Conservation (phyloP, 2,797 vertebrate genomes). For the Artibeus lituratus region DNA sequence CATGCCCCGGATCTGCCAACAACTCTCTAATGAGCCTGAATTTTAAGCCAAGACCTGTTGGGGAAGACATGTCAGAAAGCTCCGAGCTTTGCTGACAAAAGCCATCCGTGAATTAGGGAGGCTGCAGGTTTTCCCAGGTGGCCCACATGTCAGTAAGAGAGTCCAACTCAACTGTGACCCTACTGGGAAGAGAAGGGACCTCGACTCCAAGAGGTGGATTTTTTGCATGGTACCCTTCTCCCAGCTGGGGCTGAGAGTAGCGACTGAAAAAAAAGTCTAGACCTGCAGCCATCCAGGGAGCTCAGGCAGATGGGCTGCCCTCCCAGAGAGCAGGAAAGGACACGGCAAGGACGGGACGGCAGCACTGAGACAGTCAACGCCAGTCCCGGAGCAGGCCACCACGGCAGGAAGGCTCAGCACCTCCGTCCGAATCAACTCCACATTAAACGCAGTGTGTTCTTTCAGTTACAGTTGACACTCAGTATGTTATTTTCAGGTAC, state of each 20-base stretch:
- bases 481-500: background rate
- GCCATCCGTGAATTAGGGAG: background rate
- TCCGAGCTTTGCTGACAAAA: background rate
- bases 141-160: background rate
- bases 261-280: background rate
- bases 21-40: constrained; percentile 29
- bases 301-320: background rate
- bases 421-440: background rate
- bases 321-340: background rate
- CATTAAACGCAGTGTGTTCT: background rate
- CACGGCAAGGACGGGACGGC: background rate
- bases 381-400: background rate
- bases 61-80: background rate
- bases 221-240: background rate
- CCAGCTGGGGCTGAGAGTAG: background rate
- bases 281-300: background rate
- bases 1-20: background rate
- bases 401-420: background rate
- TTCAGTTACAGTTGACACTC: background rate
- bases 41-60: background rate
- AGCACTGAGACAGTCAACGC: rapidly evolving
- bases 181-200: background rate
- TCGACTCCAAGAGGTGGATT: background rate
- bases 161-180: background rate
- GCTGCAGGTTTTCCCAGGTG: background rate